Evolutionary conservation across 1,140 invertebrate genomes (phyloP).

Genomic region (Panulirus ornatus): DNA sequence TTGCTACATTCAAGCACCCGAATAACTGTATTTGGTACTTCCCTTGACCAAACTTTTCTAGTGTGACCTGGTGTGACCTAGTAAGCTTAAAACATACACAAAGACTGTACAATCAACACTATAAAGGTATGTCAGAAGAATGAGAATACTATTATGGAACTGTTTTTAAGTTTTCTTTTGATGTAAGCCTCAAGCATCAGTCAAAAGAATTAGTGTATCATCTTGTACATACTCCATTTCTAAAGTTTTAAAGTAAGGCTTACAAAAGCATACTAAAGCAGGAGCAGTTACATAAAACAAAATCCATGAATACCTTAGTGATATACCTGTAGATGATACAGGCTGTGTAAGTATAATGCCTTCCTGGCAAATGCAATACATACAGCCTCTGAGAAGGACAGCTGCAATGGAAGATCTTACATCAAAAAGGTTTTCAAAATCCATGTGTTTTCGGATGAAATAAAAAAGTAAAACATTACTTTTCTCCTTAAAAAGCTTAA

Average conservation of each 20-base stretch:
- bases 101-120: background rate
- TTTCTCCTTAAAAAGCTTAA: background rate
- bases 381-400: background rate
- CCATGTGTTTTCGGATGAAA: no score
- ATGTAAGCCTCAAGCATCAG: background rate
- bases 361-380: background rate
- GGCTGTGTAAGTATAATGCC: background rate
- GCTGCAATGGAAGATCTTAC: background rate
- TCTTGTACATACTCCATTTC: background rate
- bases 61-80: background rate
- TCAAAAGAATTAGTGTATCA: background rate
- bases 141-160: background rate
- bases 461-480: background rate
- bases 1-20: slow-evolving; percentile 4
- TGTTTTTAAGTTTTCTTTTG: background rate
- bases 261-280: no score
- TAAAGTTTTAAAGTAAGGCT: no score
- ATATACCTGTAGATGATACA: background rate
- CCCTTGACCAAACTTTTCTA: background rate
- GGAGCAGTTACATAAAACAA: no score
- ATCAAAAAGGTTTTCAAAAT: background rate
- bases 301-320: background rate
- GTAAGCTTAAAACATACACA: background rate
- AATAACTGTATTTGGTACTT: background rate
- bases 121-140: background rate